Evolutionary conservation across 2,113 vertebrate species (phyloP).

Genomic region (Euleptes europaea): DNA sequence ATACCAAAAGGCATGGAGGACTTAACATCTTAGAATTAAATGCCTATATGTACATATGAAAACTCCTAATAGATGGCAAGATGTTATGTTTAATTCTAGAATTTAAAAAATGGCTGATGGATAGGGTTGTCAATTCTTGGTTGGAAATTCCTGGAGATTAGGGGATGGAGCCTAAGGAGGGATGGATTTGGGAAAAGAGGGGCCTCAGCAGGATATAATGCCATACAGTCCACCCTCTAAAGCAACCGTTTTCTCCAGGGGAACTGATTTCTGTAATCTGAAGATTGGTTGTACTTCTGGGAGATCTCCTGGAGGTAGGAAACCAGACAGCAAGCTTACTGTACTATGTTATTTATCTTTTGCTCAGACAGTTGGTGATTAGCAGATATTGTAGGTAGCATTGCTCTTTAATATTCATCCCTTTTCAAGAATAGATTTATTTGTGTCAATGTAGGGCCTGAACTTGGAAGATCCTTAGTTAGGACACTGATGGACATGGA

Average conservation of each 20-base stretch:
- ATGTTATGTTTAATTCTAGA: neutral
- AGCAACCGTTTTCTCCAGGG: no score
- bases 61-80: neutral
- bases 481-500: no score
- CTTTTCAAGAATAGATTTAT: neutral
- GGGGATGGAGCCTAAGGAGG: no score
- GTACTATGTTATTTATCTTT: neutral
- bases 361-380: neutral
- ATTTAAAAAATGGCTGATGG: neutral
- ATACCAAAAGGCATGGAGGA: rapidly evolving
- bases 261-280: no score
- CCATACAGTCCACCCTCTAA: no score
- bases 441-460: neutral
- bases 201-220: no score
- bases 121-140: no score
- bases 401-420: neutral
- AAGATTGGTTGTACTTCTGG: no score
- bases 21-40: neutral
- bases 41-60: no score
- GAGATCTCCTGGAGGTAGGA: no score
- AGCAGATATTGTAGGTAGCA: neutral
- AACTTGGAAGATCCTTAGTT: neutral
- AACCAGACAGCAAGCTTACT: neutral
- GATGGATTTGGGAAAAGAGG: no score
- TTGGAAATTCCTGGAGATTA: no score